Evolutionary conservation across 1,140 invertebrate genomes (phyloP).

Genomic region (Phortica variegata): DNA sequence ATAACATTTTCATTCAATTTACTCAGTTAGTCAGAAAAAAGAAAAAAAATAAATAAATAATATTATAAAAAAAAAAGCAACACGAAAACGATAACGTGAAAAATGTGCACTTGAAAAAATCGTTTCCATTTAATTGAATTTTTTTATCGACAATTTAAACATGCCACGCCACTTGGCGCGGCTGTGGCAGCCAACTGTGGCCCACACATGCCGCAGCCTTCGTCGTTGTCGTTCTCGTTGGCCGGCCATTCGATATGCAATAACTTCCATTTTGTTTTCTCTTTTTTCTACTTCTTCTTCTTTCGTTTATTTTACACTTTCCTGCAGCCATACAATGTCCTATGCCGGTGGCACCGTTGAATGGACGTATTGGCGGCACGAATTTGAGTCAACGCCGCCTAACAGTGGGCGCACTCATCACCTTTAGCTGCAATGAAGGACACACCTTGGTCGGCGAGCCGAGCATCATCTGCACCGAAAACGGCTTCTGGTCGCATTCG

Average conservation of each 20-base stretch:
- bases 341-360: slow-evolving; percentile 68
- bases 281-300: slow-evolving; percentile 1
- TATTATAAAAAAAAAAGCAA: no score
- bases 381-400: slow-evolving; percentile 59
- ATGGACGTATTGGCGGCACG: slow-evolving; percentile 68
- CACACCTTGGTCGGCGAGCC: slow-evolving; percentile 75
- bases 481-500: slow-evolving; percentile 82
- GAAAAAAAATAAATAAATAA: no score
- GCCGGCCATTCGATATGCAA: no score
- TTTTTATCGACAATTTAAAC: slow-evolving; percentile 13
- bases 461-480: slow-evolving; percentile 81
- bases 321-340: slow-evolving; percentile 76
- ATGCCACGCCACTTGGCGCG: slow-evolving; percentile 1
- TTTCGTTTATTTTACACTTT: slow-evolving; percentile 16
- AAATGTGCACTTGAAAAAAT: no score
- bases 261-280: slow-evolving; percentile 1
- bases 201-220: no score
- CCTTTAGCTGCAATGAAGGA: slow-evolving; percentile 72
- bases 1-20: no score
- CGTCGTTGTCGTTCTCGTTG: no score
- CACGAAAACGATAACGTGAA: not conserved
- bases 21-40: no score
- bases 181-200: not conserved
- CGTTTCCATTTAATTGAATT: slow-evolving; percentile 16
- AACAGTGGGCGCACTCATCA: slow-evolving; percentile 75